These are phyloP conservation scores for Leucosticte australis DNA, from an alignment of 2,113 vertebrate genomes.

Conservation along the genomic window DNA sequence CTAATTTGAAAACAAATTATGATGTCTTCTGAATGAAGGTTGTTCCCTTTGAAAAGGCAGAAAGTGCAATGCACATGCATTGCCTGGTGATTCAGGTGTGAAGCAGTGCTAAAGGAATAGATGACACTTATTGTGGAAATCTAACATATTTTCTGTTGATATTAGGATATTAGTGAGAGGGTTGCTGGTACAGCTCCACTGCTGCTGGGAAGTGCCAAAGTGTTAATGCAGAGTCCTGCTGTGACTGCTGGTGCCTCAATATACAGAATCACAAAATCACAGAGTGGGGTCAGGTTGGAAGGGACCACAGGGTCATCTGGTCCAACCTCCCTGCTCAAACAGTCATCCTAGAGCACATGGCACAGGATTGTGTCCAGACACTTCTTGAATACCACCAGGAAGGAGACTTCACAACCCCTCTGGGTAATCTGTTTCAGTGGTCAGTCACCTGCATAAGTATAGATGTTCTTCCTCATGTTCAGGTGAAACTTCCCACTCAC, in stretches of 20 bases:
- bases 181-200: background rate
- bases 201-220: background rate
- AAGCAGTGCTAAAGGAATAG: background rate
- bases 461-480: background rate
- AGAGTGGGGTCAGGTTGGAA: background rate
- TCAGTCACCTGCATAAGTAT: rapidly evolving
- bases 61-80: background rate
- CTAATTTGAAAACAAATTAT: background rate
- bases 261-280: background rate
- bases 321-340: background rate
- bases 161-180: background rate
- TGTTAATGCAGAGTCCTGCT: background rate
- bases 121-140: background rate
- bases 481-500: background rate
- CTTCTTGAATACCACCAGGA: background rate
- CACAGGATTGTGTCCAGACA: background rate
- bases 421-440: background rate
- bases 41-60: background rate
- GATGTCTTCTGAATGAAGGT: background rate
- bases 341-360: background rate
- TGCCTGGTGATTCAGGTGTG: background rate
- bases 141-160: background rate
- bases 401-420: background rate
- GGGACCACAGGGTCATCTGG: background rate
- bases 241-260: background rate